Conservation (phyloP, 2,888 invertebrate species). For the Pandemis cinnamomeana region DNA sequence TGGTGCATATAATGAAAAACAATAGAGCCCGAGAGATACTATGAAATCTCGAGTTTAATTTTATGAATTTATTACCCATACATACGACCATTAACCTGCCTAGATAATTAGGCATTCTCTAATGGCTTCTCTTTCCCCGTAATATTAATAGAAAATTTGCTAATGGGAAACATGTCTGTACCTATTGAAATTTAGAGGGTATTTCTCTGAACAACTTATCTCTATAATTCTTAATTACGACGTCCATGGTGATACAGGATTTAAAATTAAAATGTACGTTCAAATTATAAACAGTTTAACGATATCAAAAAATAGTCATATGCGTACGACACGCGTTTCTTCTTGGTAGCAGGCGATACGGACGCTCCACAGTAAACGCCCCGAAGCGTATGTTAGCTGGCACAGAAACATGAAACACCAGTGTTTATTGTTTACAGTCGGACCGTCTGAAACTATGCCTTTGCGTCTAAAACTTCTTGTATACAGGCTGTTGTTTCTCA, state of each 20-base stretch:
- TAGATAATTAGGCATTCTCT: slow-evolving; percentile 25
- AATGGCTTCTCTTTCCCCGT: slow-evolving; percentile 21
- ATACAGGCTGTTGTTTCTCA: slow-evolving; percentile 4
- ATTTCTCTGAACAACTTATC: slow-evolving; percentile 13
- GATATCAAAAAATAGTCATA: neutral
- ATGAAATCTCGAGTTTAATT: slow-evolving; percentile 15
- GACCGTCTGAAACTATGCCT: slow-evolving; percentile 21
- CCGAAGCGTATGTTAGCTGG: slow-evolving; percentile 10
- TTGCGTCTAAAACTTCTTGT: slow-evolving; percentile 22
- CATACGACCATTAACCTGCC: slow-evolving; percentile 23
- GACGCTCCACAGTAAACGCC: slow-evolving; percentile 27
- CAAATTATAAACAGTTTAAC: neutral
- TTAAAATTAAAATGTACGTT: neutral
- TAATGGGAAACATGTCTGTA: slow-evolving; percentile 4
- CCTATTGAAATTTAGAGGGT: slow-evolving; percentile 17
- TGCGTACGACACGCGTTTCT: neutral
- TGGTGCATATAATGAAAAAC: slow-evolving; percentile 6
- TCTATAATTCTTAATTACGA: neutral
- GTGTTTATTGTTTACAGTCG: slow-evolving; percentile 36
- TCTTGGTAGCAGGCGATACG: slow-evolving; percentile 16
- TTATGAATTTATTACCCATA: slow-evolving; percentile 32
- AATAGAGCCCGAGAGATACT: slow-evolving; percentile 19
- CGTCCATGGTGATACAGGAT: slow-evolving; percentile 40
- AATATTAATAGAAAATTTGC: slow-evolving; percentile 13
- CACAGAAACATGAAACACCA: slow-evolving; percentile 21